These are phyloP conservation scores for Setophaga petechia DNA, from an alignment of 2,113 vertebrate species.

Conservation along the genomic window DNA sequence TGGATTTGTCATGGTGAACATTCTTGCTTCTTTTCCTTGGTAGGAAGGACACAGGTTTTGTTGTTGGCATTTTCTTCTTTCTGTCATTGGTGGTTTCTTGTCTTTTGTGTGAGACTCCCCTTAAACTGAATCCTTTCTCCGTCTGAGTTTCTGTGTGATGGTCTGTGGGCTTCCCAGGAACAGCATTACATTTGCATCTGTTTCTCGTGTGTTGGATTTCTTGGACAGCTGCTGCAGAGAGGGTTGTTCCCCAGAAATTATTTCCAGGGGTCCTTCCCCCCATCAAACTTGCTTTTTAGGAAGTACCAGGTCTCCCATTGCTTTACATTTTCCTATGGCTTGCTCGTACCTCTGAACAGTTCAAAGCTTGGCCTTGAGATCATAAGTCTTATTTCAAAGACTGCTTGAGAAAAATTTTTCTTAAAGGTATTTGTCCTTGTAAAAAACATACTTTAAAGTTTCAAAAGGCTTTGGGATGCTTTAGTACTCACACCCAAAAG, in stretches of 20 bases:
- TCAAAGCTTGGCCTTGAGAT: not conserved
- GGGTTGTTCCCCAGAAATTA: not conserved
- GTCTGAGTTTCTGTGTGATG: not conserved
- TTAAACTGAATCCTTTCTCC: not conserved
- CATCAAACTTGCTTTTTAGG: not conserved
- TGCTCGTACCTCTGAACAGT: not conserved
- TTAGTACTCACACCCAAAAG: not conserved
- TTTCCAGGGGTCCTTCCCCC: not conserved
- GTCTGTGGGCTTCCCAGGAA: not conserved
- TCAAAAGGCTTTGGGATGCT: not conserved
- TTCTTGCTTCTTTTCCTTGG: not conserved
- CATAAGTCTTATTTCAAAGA: not conserved
- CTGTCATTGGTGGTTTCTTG: not conserved
- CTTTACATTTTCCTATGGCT: not conserved
- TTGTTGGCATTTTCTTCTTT: not conserved
- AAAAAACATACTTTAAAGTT: not conserved
- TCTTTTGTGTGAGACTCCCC: not conserved
- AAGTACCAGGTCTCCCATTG: not conserved
- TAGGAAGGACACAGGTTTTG: not conserved
- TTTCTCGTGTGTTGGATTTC: fast-evolving
- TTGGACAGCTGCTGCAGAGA: not conserved
- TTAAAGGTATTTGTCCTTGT: not conserved
- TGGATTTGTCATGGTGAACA: not conserved
- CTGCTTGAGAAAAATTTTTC: not conserved
- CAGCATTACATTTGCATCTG: not conserved